These are phyloP conservation scores for Ctenodactylus gundi DNA, from an alignment of 2,113 vertebrate species.

Conservation along the genomic window DNA sequence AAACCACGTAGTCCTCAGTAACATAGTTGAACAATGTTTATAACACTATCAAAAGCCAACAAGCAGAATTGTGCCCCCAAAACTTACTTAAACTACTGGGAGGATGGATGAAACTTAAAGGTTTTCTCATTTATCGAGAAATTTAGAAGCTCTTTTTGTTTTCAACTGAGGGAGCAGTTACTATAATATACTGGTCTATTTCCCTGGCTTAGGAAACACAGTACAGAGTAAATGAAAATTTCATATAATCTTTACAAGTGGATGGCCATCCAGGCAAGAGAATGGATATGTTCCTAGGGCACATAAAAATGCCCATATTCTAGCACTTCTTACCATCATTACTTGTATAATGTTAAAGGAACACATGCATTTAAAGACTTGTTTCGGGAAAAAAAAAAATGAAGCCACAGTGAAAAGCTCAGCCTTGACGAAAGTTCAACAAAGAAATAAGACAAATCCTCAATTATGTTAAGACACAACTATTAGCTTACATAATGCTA, in stretches of 20 bases:
- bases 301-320: not conserved
- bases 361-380: not conserved
- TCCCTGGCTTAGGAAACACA: not conserved
- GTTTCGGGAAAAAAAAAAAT: not conserved
- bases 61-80: not conserved
- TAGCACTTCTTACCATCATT: not conserved
- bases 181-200: not conserved
- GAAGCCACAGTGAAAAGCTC: not conserved
- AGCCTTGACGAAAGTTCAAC: constrained; percentile 11
- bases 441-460: not conserved
- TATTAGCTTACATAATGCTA: not conserved
- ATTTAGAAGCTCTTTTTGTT: not conserved
- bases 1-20: not conserved
- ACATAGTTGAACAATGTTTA: not conserved
- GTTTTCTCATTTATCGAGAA: not conserved
- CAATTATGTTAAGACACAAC: not conserved
- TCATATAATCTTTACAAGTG: not conserved
- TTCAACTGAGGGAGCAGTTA: constrained; percentile 16
- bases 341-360: not conserved
- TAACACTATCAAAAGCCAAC: not conserved
- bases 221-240: not conserved
- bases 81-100: not conserved
- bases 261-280: not conserved
- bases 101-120: not conserved
- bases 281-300: not conserved